Evolutionary conservation across 2,797 vertebrate genomes (phyloP).

Genomic region (Pelodytes ibericus): DNA sequence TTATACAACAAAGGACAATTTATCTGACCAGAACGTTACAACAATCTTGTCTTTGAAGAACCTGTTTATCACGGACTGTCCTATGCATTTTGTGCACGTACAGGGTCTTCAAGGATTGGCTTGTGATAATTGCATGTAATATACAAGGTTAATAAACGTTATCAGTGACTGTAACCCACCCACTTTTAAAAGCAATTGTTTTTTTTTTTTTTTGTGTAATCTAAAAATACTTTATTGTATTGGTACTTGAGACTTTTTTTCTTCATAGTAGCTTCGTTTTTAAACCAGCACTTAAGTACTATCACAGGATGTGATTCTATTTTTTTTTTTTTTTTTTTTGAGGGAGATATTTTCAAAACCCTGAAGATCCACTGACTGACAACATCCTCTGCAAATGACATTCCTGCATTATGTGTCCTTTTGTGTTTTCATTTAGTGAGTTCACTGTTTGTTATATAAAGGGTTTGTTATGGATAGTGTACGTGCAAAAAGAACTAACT

Average conservation of each 20-base stretch:
- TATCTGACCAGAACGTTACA: no score
- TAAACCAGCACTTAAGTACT: not conserved
- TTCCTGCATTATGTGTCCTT: constrained; percentile 23
- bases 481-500: not conserved
- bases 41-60: no score
- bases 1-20: no score
- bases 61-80: no score
- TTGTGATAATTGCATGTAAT: no score
- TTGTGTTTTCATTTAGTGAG: constrained; percentile 12
- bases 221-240: no score
- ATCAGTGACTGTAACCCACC: no score
- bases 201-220: no score
- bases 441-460: constrained; percentile 28
- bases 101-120: no score
- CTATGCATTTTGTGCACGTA: no score
- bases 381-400: constrained; percentile 40
- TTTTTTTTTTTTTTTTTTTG: not conserved
- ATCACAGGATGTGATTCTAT: constrained; percentile 4
- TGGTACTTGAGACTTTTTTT: not conserved
- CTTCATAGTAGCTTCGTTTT: not conserved
- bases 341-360: constrained; percentile 5
- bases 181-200: no score
- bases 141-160: no score
- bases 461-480: constrained; percentile 23
- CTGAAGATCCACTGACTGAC: constrained; percentile 32